Evolutionary conservation across 1,140 invertebrate genomes (phyloP), one percentile per base, ranked within the genome.

Genomic region (Zaprionus nigranus): DNA sequence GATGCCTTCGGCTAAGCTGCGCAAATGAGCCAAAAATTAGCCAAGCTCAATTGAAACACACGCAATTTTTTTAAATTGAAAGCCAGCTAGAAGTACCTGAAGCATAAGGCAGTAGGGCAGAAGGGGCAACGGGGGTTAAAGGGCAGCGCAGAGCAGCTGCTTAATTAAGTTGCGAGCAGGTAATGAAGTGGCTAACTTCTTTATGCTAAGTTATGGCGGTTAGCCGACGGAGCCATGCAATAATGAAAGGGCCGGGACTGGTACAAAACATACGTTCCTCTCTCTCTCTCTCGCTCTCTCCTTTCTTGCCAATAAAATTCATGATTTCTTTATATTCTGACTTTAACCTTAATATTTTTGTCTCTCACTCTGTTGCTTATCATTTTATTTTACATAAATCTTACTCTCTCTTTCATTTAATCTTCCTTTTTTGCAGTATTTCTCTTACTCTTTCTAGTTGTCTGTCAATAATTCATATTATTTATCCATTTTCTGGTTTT

Each of bases 101-200:
- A 34, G 30, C 30, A 34, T 34, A 34, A 34, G 38, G n/a, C 17
- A n/a, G 34, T 4, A 38, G 6, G 17, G 12, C 9, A 4, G 9
- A 13, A 22, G 22, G 3, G 17, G 12, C 6, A 5, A 5, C 1
- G 20, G 11, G 5, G 22, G 13, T 12, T 12, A 2, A 30, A 9
- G 53, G 12, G 26, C 53, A 54, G 26, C 3, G 13, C 34, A 7
- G 22, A 51, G 69, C 72, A 76, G 70, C 60, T 51, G 46, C 72
- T 57, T 79, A 90, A 90, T 88, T 81, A 84, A 88, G 75, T 88
- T 88, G 81, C 53, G 68, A 60, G 57, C 60, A 81, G 81, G 70
- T 84, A 87, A 88, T 81, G 70, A 84, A 88, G 85, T 84, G 67
- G 84, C 67, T 75, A 75, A 88, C 81, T 88, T 87, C 78, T 87